phyloP scores from a whole-genome alignment of 2,797 vertebrate species.

The Simalia tracyae region DNA sequence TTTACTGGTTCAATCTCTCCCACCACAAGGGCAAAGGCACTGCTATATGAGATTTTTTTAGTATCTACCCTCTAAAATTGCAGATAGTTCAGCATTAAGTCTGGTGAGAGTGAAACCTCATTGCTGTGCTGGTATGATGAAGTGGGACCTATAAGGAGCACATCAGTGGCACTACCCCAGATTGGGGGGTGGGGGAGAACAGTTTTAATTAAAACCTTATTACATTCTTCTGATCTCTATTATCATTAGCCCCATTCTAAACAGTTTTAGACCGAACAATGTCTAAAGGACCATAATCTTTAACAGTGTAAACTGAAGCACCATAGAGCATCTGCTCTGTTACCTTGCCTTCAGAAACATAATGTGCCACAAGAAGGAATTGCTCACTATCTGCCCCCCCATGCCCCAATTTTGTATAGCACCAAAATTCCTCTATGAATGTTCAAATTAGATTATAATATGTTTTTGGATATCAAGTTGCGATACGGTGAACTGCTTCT shows the following conservation, averaged over 20 bases:
- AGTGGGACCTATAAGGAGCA: background rate
- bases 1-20: background rate
- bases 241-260: too few relatives aligned
- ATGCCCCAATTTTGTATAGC: background rate
- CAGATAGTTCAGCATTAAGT: background rate
- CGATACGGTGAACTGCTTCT: background rate
- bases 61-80: background rate
- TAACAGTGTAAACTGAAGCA: background rate
- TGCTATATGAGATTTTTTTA: background rate
- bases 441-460: background rate
- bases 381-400: background rate
- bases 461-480: background rate
- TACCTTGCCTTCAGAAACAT: background rate
- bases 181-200: background rate
- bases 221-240: background rate
- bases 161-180: background rate
- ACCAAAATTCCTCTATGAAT: background rate
- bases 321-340: background rate
- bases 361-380: background rate
- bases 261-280: too few relatives aligned
- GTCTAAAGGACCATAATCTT: too few relatives aligned
- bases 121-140: background rate
- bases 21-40: background rate
- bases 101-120: too few relatives aligned
- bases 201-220: background rate